Base-by-base conservation (phyloP, 64 coral and sea anemone species). In the Actinia tenebrosa region DNA sequence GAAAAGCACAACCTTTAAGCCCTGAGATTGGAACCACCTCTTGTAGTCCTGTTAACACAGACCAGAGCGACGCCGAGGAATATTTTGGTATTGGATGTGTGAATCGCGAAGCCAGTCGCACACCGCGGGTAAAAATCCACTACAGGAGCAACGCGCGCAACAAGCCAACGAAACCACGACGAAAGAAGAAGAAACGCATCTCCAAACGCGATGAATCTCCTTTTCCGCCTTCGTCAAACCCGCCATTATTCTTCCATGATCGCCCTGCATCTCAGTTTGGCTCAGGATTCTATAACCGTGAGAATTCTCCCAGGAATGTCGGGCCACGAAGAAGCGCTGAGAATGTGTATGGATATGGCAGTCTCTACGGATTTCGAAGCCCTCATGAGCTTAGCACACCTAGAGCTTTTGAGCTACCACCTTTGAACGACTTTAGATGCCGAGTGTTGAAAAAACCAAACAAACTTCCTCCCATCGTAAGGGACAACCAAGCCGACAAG, bases 181-280 rank as follows among this genome's bases (percentile, higher is more conserved):
- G 80, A 0, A 89, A 69, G 46, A 89, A 89, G 80, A 89, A 89
- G 11, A 89, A 84, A 23, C 64, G 56, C 26, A 52, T 50, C n/a
- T 61, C 44, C 20, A 88, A 80, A 46, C 17, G 16, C 11, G 87
- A 88, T 16, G 87, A 88, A 11, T 14, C 26, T 25, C 42, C 25
- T 75, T 75, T 75, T 15, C 13, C 25, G 13, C 69, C 27, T 30
- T 75, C 69, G 0, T 30, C n/a, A 7, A 75, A 75, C 26, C 23
- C 69, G 56, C 56, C 56, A 27, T 27, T 75, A 42, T 75, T 13
- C 26, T 75, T 75, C 26, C 69, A 75, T 16, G 69, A 75, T 30
- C 69, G 69, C 23, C 69, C 69, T 75, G 69, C 69, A 3, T 75
- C 69, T 75, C 69, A 75, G 11, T n/a, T 75, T 75, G 69, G 69